A percentile compares a stretch with the other conserved stretches of the same genome.
Evolutionary conservation across 2,888 invertebrate genomes (phyloP).

Genomic region (Ernsta delagoae): DNA sequence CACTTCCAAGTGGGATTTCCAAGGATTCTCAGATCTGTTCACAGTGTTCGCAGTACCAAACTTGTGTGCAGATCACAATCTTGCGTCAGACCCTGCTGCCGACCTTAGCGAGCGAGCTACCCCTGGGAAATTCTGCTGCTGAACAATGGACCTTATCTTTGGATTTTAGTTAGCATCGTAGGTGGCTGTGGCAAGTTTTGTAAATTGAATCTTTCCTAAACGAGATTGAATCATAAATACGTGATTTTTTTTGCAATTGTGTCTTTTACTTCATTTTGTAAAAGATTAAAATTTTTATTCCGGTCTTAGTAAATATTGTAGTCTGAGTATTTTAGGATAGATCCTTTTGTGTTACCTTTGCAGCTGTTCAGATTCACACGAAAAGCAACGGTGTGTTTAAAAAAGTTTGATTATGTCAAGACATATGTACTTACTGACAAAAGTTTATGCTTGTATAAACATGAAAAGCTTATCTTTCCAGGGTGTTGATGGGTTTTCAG

Average conservation of each 20-base stretch:
- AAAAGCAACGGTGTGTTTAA: too few species aligned
- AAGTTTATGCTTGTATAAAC: too few species aligned
- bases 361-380: too few species aligned
- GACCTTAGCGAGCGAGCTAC: constrained; percentile 36
- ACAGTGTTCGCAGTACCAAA: constrained; percentile 65
- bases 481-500: too few species aligned
- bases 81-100: constrained; percentile 68
- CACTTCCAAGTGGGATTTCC: constrained; percentile 74
- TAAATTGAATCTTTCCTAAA: constrained; percentile 17
- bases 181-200: constrained; percentile 21
- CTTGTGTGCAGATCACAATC: constrained; percentile 71
- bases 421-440: too few species aligned
- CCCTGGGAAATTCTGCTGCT: constrained; percentile 29
- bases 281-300: too few species aligned
- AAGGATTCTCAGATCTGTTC: constrained; percentile 58
- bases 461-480: too few species aligned
- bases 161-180: constrained; percentile 20
- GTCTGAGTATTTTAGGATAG: too few species aligned
- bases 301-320: too few species aligned
- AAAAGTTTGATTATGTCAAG: too few species aligned
- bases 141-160: constrained; percentile 30
- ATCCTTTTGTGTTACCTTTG: too few species aligned
- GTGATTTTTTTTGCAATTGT: background rate
- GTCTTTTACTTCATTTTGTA: background rate
- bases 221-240: background rate